A percentile compares a stretch with the other conserved stretches of the same genome.
Conservation (phyloP, 2,888 invertebrate genomes). For the Selenia dentaria region DNA sequence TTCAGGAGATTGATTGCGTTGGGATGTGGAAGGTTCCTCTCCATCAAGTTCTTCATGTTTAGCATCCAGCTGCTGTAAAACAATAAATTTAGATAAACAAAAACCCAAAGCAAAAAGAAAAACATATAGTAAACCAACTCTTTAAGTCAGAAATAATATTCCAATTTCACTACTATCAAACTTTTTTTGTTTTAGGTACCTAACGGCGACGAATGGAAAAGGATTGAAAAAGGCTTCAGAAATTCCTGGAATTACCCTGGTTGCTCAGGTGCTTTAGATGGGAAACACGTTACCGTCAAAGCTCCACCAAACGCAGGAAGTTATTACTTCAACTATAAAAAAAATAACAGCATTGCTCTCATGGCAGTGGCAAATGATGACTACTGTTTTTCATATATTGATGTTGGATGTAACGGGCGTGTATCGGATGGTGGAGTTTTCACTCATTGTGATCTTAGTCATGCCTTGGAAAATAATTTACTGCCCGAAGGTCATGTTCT, state of each 20-base stretch:
- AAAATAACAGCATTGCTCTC: constrained; percentile 35
- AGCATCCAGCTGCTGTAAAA: constrained; percentile 21
- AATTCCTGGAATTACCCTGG: not conserved
- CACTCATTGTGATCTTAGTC: constrained; percentile 27
- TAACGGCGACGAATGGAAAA: not conserved
- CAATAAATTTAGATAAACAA: constrained; percentile 6
- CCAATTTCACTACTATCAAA: constrained; percentile 4
- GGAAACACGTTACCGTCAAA: not conserved
- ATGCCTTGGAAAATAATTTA: constrained; percentile 20
- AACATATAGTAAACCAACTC: not conserved
- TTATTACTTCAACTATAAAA: constrained; percentile 39
- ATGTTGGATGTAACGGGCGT: constrained; percentile 37
- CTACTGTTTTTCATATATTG: constrained; percentile 37
- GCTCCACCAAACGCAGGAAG: constrained; percentile 16
- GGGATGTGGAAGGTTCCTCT: not conserved
- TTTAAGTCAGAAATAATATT: not conserved
- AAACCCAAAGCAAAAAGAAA: constrained; percentile 14
- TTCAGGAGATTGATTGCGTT: constrained; percentile 22
- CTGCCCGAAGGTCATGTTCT: constrained; percentile 25
- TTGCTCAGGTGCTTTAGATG: not conserved
- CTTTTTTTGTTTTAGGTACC: not conserved
- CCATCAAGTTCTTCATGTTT: constrained; percentile 12
- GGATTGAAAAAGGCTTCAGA: not conserved
- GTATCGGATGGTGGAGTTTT: constrained; percentile 39
- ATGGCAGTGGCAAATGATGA: constrained; percentile 37